Evolutionary conservation across 2,797 vertebrate genomes (phyloP), one percentile per base, ranked within the genome.

Genomic region (Hephaestus fuliginosus): DNA sequence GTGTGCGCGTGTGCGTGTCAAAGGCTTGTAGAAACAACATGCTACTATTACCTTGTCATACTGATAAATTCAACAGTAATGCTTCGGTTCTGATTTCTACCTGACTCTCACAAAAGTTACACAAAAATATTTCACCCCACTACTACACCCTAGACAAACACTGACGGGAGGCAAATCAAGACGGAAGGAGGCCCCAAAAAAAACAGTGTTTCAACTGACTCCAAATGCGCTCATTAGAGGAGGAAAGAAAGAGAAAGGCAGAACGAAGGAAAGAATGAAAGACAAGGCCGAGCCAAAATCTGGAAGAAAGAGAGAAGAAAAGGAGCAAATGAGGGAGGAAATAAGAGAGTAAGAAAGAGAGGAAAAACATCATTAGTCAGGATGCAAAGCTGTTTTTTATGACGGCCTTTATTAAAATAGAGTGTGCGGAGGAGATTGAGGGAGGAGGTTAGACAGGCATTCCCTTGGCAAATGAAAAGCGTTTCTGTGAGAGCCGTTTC

Each of bases 401-500:
- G 80, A 87, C 15, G 62, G 39, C 39, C 56, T 84, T 87, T 81
- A 90, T 91, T 86, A 80, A 88, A 89, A 78, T 41, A 41, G 65
- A 74, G 61, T 51, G 63, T 70, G 80, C 5, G 28, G 57, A 66
- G 70, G 70, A 25, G 25, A 25, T 25, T 1, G 25, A 25, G 25
- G 22, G 44, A 28, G 49, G 74, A 58, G 30, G 20, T 75, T 3
- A 62, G 74, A 71, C 49, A 68, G 77, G 79, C 55, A 58, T 84
- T 80, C 73, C 70, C 76, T 78, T 33, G 64, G 80, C 63, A 78
- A 91, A 90, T 88, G 66, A 89, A 87, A 86, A 68, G 81, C 33
- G 64, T 84, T 88, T 78, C 78, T 78, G 71, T 69, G 63, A 70
- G 72, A 69, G 69, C 55, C 58, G 13, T 67, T 81, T 76, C 55